Evolutionary conservation across 2,888 invertebrate species (phyloP).

Genomic region (Cataglyphis altisquamis): DNA sequence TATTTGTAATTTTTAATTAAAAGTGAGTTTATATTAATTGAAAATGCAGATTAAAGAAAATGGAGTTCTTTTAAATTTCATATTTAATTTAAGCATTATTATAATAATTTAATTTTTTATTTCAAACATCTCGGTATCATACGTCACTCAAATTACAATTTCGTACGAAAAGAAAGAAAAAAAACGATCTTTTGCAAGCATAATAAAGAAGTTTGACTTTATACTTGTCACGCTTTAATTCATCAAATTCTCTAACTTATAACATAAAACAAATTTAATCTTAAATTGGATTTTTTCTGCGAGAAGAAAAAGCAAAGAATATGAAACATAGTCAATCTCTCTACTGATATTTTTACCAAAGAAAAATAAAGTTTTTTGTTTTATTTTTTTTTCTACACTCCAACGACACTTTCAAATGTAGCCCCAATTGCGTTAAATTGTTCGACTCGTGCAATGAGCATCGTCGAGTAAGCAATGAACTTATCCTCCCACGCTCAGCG

Average conservation of each 20-base stretch:
- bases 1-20: constrained; percentile 7
- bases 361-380: constrained; percentile 8
- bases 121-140: too few relatives aligned
- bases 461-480: not conserved
- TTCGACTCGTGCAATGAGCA: not conserved
- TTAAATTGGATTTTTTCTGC: constrained; percentile 29
- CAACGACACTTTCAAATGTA: constrained; percentile 14
- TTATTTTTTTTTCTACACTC: not conserved
- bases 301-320: not conserved
- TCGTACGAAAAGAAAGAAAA: not conserved
- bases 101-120: not conserved
- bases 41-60: not conserved
- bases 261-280: constrained; percentile 16
- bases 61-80: not conserved
- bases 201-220: constrained; percentile 12
- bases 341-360: not conserved
- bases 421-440: constrained; percentile 39
- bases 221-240: not conserved
- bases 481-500: constrained; percentile 1
- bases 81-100: not conserved
- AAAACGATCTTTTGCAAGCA: not conserved
- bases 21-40: not conserved
- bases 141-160: not conserved
- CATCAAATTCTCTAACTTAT: not conserved
- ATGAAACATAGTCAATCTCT: not conserved